Percentiles rank a stretch among this genome's conserved stretches.
Evolutionary conservation across 2,113 vertebrate species (phyloP).

Genomic region (Nymphicus hollandicus): DNA sequence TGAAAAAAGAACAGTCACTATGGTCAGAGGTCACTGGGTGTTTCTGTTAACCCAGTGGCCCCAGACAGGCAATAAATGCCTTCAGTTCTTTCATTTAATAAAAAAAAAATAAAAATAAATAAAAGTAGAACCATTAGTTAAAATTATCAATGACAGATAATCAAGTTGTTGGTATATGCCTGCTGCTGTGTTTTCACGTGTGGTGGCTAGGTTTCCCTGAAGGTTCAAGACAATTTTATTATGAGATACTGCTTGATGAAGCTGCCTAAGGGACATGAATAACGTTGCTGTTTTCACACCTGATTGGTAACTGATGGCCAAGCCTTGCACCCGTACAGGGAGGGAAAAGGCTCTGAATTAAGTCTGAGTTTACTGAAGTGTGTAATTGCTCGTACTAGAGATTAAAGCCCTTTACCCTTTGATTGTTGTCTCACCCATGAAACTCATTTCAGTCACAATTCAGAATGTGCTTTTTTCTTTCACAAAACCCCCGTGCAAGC

Average conservation of each 20-base stretch:
- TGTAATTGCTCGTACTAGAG: not conserved
- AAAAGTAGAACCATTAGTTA: not conserved
- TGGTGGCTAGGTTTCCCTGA: not conserved
- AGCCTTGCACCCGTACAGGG: not conserved
- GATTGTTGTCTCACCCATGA: not conserved
- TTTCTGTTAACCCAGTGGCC: not conserved
- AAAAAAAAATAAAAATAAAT: not conserved
- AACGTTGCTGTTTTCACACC: slow-evolving; percentile 32
- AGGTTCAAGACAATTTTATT: not conserved
- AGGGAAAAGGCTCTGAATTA: not conserved
- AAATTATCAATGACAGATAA: not conserved
- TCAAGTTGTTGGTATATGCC: not conserved
- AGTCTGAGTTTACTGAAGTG: not conserved
- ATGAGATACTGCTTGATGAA: not conserved
- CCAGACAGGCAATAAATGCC: not conserved
- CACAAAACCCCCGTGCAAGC: not conserved
- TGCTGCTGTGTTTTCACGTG: not conserved
- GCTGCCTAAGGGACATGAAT: not conserved
- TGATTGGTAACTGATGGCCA: not conserved
- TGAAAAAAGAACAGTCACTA: not conserved
- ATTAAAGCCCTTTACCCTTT: not conserved
- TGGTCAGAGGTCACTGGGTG: not conserved
- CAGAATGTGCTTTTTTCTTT: not conserved
- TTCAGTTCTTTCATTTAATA: not conserved
- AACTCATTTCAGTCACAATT: not conserved